Conservation (phyloP, 1,140 invertebrate genomes). For the Zaprionus davidi region DNA sequence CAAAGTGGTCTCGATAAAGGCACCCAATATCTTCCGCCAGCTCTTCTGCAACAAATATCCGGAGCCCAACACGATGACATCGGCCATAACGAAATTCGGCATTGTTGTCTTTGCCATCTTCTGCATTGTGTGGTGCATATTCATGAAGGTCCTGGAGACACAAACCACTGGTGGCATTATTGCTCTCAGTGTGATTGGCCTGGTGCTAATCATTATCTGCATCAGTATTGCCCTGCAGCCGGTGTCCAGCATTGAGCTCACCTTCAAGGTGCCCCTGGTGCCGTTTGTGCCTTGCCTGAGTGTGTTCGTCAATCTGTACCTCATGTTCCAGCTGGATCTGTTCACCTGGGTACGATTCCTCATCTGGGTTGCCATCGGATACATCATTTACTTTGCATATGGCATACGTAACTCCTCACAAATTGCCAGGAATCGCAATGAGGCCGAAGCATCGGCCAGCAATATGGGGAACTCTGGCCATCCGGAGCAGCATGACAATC, state of each 20-base stretch:
- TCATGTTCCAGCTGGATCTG: constrained; percentile 93
- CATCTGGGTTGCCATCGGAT: constrained; percentile 92
- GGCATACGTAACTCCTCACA: constrained; percentile 85
- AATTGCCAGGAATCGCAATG: constrained; percentile 61
- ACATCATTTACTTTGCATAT: constrained; percentile 87
- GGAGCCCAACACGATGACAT: constrained; percentile 86
- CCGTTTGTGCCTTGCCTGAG: constrained; percentile 93
- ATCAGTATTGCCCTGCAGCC: constrained; percentile 77
- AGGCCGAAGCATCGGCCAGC: constrained; percentile 60
- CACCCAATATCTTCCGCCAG: constrained; percentile 68
- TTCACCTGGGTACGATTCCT: constrained; percentile 94
- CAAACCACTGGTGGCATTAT: constrained; percentile 50
- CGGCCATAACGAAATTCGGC: constrained; percentile 86
- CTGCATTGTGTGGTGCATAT: constrained; percentile 65
- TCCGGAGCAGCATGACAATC: constrained; percentile 67
- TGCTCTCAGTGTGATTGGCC: constrained; percentile 63
- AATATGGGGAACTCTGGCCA: constrained; percentile 40
- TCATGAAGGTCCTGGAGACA: constrained; percentile 54
- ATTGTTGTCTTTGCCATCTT: constrained; percentile 85
- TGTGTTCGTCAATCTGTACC: constrained; percentile 93
- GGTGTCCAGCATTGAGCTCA: constrained; percentile 65
- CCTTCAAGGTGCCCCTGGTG: constrained; percentile 92
- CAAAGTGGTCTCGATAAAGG: constrained; percentile 84
- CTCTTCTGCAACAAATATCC: constrained; percentile 86
- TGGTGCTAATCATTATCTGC: constrained; percentile 65